phyloP scores from a whole-genome alignment of 2,797 vertebrate species.

The Acrocephalus scirpaceus region DNA sequence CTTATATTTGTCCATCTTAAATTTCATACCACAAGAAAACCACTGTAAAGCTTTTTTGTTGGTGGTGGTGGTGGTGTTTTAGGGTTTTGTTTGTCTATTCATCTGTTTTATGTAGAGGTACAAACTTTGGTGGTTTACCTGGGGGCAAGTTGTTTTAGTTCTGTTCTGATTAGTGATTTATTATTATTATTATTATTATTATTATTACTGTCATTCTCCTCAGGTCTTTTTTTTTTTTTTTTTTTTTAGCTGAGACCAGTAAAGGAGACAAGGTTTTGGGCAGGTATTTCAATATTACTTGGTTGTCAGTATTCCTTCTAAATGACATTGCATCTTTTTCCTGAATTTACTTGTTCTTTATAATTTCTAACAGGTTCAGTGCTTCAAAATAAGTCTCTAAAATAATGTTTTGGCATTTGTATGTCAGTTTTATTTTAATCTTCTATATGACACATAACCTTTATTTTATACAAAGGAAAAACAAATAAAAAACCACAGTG shows the following conservation, averaged over 20 bases:
- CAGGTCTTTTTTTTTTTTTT: neutral
- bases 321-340: neutral
- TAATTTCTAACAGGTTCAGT: neutral
- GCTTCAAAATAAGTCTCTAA: neutral
- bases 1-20: neutral
- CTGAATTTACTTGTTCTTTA: neutral
- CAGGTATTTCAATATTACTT: neutral
- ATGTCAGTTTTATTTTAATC: neutral
- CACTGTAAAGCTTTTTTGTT: neutral
- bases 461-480: neutral
- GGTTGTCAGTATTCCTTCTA: neutral
- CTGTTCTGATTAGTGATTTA: neutral
- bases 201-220: neutral
- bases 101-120: neutral
- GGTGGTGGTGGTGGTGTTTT: neutral
- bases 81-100: neutral
- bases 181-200: no score
- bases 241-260: neutral
- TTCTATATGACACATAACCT: neutral
- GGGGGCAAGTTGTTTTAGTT: no score
- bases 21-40: neutral
- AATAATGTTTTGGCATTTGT: neutral
- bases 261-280: neutral
- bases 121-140: fast-evolving
- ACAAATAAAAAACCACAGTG: neutral